Evolutionary conservation across 2,888 invertebrate genomes (phyloP).

Genomic region (Chalcis sispes): DNA sequence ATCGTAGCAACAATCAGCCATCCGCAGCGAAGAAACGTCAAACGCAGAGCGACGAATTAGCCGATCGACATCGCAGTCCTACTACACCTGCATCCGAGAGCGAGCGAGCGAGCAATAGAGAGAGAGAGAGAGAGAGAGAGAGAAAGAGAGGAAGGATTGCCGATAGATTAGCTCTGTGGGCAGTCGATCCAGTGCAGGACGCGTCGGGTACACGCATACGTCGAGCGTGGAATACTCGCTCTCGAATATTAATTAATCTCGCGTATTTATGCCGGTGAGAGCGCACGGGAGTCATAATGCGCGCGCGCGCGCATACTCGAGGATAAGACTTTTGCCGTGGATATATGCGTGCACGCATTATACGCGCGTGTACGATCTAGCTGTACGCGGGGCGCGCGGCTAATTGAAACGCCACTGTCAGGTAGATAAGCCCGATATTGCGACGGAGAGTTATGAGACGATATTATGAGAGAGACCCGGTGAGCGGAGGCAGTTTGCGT

Average conservation of each 20-base stretch:
- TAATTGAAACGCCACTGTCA: constrained; percentile 74
- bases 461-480: constrained; percentile 72
- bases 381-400: constrained; percentile 65
- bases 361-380: constrained; percentile 61
- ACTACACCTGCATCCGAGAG: too few species aligned
- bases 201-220: constrained; percentile 4
- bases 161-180: neutral
- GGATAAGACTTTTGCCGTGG: neutral
- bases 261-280: constrained; percentile 72
- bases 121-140: neutral
- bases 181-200: neutral
- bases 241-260: constrained; percentile 70
- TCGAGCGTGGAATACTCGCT: neutral
- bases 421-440: constrained; percentile 74
- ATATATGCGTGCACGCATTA: too few species aligned
- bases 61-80: too few species aligned
- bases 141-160: too few species aligned
- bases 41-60: too few species aligned
- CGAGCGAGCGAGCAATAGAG: too few species aligned
- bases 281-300: too few species aligned
- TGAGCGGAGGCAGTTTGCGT: too few species aligned
- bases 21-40: too few species aligned
- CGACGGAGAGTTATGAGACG: constrained; percentile 74
- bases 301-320: too few species aligned
- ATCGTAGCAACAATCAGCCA: too few species aligned